Evolutionary conservation across 23 tunicate genomes (phyloP).

Genomic region (Trididemnum nubilum): DNA sequence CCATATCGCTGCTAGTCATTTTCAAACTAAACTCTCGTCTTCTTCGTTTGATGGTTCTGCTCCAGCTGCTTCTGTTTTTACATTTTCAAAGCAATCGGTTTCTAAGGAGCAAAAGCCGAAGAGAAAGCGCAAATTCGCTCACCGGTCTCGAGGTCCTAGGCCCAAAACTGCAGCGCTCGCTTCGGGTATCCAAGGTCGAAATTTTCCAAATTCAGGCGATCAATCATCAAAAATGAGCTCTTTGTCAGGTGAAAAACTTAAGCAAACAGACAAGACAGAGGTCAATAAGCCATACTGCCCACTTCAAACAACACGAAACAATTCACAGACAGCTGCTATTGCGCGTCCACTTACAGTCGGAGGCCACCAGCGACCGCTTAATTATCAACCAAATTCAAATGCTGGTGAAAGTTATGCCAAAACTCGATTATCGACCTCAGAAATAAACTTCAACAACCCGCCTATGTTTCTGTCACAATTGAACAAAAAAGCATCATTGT

Average conservation of each 20-base stretch:
- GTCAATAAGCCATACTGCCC: neutral
- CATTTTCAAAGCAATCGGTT: neutral
- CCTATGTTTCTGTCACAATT: conserved; percentile 8
- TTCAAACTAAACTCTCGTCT: neutral
- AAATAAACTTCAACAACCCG: conserved; percentile 1
- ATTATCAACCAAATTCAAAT: neutral
- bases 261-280: neutral
- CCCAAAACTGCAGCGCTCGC: conserved; percentile 35
- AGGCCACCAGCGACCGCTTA: too few species aligned
- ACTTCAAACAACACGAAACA: too few species aligned
- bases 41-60: neutral
- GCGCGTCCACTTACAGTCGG: neutral
- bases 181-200: neutral
- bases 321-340: too few species aligned
- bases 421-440: neutral
- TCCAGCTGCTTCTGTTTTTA: conserved; percentile 7
- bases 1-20: neutral
- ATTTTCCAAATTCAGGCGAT: neutral
- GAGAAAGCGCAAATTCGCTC: conserved; percentile 29
- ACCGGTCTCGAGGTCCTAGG: conserved; percentile 4
- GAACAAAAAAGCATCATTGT: neutral
- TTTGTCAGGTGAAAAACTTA: neutral
- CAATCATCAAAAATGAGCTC: neutral
- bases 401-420: neutral
- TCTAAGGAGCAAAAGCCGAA: neutral